Evolutionary conservation across 2,888 invertebrate species (phyloP).

Genomic region (Zhengitettix transpicula): DNA sequence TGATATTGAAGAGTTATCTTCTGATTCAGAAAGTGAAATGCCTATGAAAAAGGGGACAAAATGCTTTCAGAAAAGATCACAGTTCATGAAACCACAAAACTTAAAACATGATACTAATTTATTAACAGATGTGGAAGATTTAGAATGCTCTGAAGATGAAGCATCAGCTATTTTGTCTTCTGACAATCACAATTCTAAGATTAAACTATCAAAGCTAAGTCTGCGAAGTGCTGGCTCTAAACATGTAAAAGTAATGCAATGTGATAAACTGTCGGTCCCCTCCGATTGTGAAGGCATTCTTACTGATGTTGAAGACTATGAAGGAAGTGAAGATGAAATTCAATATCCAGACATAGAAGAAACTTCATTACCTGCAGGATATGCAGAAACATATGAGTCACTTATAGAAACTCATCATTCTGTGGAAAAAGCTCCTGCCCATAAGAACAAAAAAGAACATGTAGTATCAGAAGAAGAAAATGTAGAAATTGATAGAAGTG

Average conservation of each 20-base stretch:
- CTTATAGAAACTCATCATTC: too few species aligned
- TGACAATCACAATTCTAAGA: too few species aligned
- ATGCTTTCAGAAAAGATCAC: not conserved
- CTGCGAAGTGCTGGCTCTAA: too few species aligned
- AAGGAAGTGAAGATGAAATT: conserved; percentile 16
- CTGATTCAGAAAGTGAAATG: conserved; percentile 20
- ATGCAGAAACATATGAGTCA: too few species aligned
- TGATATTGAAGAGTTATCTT: conserved; percentile 24
- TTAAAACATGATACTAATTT: not conserved
- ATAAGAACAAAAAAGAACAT: too few species aligned
- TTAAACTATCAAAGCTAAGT: too few species aligned
- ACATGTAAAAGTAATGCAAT: too few species aligned
- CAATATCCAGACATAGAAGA: not conserved
- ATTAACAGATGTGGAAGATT: conserved; percentile 8
- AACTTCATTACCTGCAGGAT: not conserved
- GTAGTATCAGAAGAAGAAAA: too few species aligned
- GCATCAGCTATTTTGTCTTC: not conserved
- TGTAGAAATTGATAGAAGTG: not conserved
- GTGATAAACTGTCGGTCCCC: conserved; percentile 6
- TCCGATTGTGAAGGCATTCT: conserved; percentile 14
- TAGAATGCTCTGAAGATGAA: conserved; percentile 7
- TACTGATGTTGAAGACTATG: conserved; percentile 22
- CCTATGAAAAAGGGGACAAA: not conserved
- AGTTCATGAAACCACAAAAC: not conserved
- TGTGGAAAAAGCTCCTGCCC: too few species aligned